Evolutionary conservation across 2,888 invertebrate genomes (phyloP).

Genomic region (Morpho deidamia): DNA sequence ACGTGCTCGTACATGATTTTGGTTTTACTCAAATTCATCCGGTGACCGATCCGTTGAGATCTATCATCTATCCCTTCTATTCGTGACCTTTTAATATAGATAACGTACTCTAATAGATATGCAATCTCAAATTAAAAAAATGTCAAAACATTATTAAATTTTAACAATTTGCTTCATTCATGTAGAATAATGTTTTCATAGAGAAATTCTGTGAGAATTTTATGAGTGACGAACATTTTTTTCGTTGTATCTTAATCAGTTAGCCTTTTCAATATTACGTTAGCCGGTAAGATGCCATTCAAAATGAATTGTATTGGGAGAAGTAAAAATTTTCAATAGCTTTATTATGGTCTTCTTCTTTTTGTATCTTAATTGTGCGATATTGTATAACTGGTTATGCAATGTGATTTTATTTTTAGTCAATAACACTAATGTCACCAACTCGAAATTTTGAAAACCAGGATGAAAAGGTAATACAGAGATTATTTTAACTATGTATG

Average conservation of each 20-base stretch:
- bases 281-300: slow-evolving; percentile 1
- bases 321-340: slow-evolving; percentile 8
- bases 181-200: neutral
- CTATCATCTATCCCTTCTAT: no score
- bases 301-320: slow-evolving; percentile 1
- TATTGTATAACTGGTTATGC: slow-evolving; percentile 15
- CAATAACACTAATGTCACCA: neutral
- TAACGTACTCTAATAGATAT: no score
- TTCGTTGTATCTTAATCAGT: slow-evolving; percentile 4
- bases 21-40: no score
- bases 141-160: no score
- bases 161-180: no score
- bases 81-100: no score
- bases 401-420: slow-evolving; percentile 4
- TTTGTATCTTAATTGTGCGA: slow-evolving; percentile 5
- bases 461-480: neutral
- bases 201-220: slow-evolving; percentile 2
- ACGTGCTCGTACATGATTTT: no score
- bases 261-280: slow-evolving; percentile 5
- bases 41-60: no score
- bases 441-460: neutral
- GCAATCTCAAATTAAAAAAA: no score
- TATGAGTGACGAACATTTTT: neutral
- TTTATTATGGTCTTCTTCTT: slow-evolving; percentile 6
- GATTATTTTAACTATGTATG: no score